Evolutionary conservation across 2,113 vertebrate species (phyloP), one percentile per base, ranked within the genome.

Genomic region (Urocynchramus pylzowi): DNA sequence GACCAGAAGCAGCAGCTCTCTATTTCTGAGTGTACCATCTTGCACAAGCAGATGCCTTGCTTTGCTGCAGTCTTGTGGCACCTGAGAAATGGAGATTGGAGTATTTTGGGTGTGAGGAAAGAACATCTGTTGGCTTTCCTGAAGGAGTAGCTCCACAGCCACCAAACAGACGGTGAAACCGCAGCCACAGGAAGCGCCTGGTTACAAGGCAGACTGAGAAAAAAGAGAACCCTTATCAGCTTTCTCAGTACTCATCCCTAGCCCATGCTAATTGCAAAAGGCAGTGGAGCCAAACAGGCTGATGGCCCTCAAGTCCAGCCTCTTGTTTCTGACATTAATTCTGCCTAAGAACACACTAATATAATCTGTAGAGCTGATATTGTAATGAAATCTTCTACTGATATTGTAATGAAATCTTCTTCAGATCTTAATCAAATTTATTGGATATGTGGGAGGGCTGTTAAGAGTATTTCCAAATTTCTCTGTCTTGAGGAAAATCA

Each of bases 11-110:
- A 69, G 42, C 47, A 74, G 12, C 19, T 74, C 53, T 47, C 19
- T 47, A 3, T 54, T 82, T 82, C 39, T 39, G 47, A 64, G 42
- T 0, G 0, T 31, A 59, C 7, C 20, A 7, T 16, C 37, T 57
- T n/a, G 42, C 39, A 59, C 0, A 0, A 74, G 22, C 56, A 59
- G 0, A 31, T 71, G 60, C 35, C n/a, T 28, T 37, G 54, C 35
- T 91, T 60, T 49, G 26, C 42, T 71, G 61, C 30, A 54, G 27
- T 49, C 4, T 1, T 44, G 39, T 60, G 61, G 39, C 57, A 39
- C 35, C 35, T 76, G 30, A 35, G 16, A 16, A 67, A 44, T 3
- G 26, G 35, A 63, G 35, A 47, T 22, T 12, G 39, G 78, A 42
- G 39, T 57, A 75, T 54, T 87, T n/a, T 0, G 6, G 33, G n/a